phyloP scores from a whole-genome alignment of 2,888 invertebrate species.

The Ceriagrion tenellum region DNA sequence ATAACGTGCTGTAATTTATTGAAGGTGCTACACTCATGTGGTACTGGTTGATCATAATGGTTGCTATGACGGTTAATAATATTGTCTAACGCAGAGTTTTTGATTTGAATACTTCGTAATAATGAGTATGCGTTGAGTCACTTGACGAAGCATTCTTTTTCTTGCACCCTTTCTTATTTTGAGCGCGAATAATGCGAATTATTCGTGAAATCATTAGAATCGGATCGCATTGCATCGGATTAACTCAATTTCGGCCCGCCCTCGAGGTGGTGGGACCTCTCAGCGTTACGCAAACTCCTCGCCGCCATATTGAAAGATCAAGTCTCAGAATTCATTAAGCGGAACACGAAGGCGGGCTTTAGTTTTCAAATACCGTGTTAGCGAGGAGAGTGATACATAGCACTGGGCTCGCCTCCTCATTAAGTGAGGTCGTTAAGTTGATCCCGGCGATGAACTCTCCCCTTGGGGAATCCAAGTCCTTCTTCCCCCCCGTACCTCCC shows the following conservation, averaged over 20 bases:
- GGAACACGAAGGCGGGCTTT: background rate
- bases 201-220: too few species aligned
- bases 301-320: background rate
- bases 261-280: background rate
- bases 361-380: background rate
- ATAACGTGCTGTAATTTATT: too few species aligned
- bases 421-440: constrained; percentile 36
- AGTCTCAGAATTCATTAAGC: constrained; percentile 30
- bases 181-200: too few species aligned
- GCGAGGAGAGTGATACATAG: constrained; percentile 2
- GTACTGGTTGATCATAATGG: too few species aligned
- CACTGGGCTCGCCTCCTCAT: background rate
- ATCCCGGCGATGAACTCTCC: background rate
- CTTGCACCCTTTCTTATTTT: too few species aligned
- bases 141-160: too few species aligned
- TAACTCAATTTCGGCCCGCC: background rate
- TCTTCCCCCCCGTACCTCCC: background rate
- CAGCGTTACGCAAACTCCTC: background rate
- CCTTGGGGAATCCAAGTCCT: too few species aligned
- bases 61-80: too few species aligned
- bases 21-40: too few species aligned
- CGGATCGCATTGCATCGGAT: background rate
- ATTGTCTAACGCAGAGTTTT: too few species aligned
- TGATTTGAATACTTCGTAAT: too few species aligned
- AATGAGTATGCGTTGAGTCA: too few species aligned